Evolutionary conservation across 1,140 invertebrate genomes (phyloP).

Genomic region (Mylabris phalerata): DNA sequence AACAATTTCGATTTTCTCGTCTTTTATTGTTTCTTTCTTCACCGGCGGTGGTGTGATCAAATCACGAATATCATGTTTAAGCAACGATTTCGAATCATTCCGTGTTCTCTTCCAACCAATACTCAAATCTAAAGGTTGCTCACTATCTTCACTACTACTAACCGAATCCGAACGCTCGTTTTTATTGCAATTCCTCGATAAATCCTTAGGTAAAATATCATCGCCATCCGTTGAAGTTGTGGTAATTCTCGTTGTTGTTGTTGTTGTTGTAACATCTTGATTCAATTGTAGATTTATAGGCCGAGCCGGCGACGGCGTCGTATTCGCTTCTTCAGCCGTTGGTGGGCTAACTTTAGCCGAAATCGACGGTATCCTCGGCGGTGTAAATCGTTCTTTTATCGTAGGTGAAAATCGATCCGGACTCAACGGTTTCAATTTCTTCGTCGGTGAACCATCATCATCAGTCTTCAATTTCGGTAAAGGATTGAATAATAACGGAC

Average conservation of each 20-base stretch:
- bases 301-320: slow-evolving; percentile 57
- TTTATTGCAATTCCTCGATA: slow-evolving; percentile 13
- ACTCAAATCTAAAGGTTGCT: slow-evolving; percentile 70
- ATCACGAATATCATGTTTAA: slow-evolving; percentile 7
- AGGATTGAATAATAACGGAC: slow-evolving; percentile 49
- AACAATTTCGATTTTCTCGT: slow-evolving; percentile 33
- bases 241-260: slow-evolving; percentile 40
- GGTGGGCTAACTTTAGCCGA: slow-evolving; percentile 53
- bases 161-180: slow-evolving; percentile 20
- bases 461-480: slow-evolving; percentile 37
- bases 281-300: slow-evolving; percentile 36
- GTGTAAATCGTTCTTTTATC: slow-evolving; percentile 45
- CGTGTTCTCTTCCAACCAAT: slow-evolving; percentile 47
- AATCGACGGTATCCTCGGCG: slow-evolving; percentile 43
- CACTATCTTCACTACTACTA: slow-evolving; percentile 37
- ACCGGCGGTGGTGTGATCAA: slow-evolving; percentile 9
- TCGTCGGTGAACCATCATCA: slow-evolving; percentile 28
- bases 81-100: slow-evolving; percentile 3
- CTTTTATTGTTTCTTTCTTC: slow-evolving; percentile 5
- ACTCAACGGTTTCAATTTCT: slow-evolving; percentile 35
- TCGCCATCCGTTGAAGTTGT: slow-evolving; percentile 20
- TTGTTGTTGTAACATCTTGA: slow-evolving; percentile 31
- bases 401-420: slow-evolving; percentile 24
- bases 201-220: slow-evolving; percentile 32
- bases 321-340: slow-evolving; percentile 56